Base-by-base conservation (phyloP, 2,113 vertebrate species). In the Mionectes macconnelli region DNA sequence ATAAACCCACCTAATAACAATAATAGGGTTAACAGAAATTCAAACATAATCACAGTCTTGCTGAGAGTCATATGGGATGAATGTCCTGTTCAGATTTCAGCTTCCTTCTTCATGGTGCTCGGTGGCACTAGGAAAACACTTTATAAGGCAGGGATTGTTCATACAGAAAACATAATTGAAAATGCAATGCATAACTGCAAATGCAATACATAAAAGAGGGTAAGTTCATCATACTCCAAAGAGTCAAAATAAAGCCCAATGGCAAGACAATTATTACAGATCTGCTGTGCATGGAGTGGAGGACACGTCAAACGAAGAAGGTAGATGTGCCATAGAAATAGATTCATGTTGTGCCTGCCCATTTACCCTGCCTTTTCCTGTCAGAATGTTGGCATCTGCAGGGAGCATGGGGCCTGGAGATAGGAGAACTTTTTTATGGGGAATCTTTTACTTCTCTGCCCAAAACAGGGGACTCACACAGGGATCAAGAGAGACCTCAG, bases 341-440 rank as follows among this genome's bases (percentile, higher is more conserved):
- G 37, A 56, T 14, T 10, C 15, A 70, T 0, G 0, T 6, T 0
- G 0, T 50, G 3, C 18, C 25, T 45, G 9, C 5, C 59, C 10
- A 5, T 45, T 33, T 66, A 8, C 19, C 5, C 10, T 62, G 31
- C 6, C 31, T 80, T 94, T 67, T 89, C 27, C 42, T 45, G 2
- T 33, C 6, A 21, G 30, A 42, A 22, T 14, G 18, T 22, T 35
- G 15, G 39, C 30, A 63, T 15, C 33, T 86, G 16, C 28, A 55
- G 50, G 30, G 16, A 75, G 3, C 40, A 39, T 1, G 1, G 9
- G 8, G n/a, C 3, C 53, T 69, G 14, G 10, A 60, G 18, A 12
- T 4, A 64, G 23, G 3, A 69, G 7, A 69, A 44, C 19, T 56
- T 86, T 73, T 3, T 47, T 69, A 28, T 12, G 15, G 2, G 14